phyloP scores from a whole-genome alignment of 1,140 invertebrate species.

The Latrodectus geometricus region DNA sequence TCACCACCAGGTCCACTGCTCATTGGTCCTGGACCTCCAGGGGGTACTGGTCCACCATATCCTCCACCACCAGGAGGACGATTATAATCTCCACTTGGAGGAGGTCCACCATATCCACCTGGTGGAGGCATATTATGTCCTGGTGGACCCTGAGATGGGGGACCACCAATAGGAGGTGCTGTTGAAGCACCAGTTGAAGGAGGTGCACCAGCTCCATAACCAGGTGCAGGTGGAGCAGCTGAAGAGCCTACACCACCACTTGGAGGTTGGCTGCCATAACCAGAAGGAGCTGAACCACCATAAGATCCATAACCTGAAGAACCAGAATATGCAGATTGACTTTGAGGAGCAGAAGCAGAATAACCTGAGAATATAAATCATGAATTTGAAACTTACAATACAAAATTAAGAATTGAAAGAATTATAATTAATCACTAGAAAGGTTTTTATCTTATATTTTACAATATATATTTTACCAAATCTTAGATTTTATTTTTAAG shows the following conservation, averaged over 20 bases:
- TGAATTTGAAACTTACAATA: too few species aligned
- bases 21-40: conserved; percentile 41
- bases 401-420: too few species aligned
- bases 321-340: conserved; percentile 45
- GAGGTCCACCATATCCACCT: conserved; percentile 53
- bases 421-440: too few species aligned
- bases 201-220: conserved; percentile 47
- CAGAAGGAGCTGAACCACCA: conserved; percentile 51
- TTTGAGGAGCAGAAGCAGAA: conserved; percentile 56
- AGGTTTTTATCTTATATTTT: neutral
- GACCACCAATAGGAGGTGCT: conserved; percentile 42
- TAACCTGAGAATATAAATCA: conserved; percentile 8
- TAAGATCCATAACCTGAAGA: conserved; percentile 57
- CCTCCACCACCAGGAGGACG: conserved; percentile 56
- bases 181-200: conserved; percentile 44
- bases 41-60: conserved; percentile 50
- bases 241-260: conserved; percentile 46
- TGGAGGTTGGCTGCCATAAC: conserved; percentile 52
- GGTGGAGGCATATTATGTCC: conserved; percentile 49
- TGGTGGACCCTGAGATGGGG: conserved; percentile 38
- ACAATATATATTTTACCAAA: too few species aligned
- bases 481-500: too few species aligned
- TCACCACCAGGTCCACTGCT: conserved; percentile 51
- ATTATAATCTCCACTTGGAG: conserved; percentile 47
- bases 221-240: conserved; percentile 43